Evolutionary conservation across 1,140 invertebrate genomes (phyloP), one percentile per base, ranked within the genome.

Genomic region (Hyles euphorbiae): DNA sequence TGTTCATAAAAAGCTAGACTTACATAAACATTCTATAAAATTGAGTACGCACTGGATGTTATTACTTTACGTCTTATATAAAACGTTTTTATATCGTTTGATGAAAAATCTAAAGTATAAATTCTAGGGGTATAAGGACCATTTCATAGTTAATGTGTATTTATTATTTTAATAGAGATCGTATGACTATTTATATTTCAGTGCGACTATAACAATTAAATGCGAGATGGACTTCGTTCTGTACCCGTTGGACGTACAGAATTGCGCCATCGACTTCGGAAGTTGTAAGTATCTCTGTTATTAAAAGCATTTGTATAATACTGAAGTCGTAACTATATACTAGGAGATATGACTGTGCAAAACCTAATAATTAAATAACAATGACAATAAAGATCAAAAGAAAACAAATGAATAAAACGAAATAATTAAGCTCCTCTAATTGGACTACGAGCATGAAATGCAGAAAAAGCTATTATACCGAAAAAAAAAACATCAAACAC

Each of bases 181-280:
- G 22, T 22, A 22, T 22, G 22, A 34, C 0, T 36, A 10, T 34
- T 53, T 53, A 9, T 34, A 9, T 91, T 90, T 56, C 89, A 92
- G 91, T 55, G 91, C 91, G 7, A 91, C 91, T 36, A 90, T 92
- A 50, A 91, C 91, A 56, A 91, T 92, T 62, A 91, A 91, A 77
- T 92, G 91, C 70, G 90, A 92, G 67, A 92, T 92, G 91, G 89
- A 92, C 71, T 92, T 92, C 71, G 91, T 90, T 34, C 74, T 92
- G 47, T 92, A 92, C 67, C 91, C 91, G 3, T 68, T 92, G 58
- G 91, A 92, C 69, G 90, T 92, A 5, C 91, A 92, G 70, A 91
- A 90, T 64, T 92, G 91, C 78, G 83, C 83, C 47, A 91, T 92
- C 60, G 91, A 92, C 73, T 92, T 92, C 64, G 91, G 90, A 67